Evolutionary conservation across 2,113 vertebrate species (phyloP).

Genomic region (Numenius arquata): DNA sequence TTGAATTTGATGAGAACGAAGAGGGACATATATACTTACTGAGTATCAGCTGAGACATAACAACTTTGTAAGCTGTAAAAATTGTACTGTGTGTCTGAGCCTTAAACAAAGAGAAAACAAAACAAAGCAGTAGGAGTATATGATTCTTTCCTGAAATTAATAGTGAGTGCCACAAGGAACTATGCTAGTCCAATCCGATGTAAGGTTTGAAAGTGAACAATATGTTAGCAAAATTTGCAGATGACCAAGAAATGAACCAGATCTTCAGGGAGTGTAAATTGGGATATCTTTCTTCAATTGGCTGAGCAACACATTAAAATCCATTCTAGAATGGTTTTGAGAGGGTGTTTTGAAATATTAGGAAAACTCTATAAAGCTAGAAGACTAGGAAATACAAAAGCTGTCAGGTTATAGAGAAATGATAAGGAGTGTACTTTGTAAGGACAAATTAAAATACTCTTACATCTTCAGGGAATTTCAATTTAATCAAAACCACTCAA

Average conservation of each 20-base stretch:
- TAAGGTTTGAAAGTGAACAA: background rate
- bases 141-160: background rate
- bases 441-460: background rate
- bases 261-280: background rate
- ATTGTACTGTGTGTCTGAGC: background rate
- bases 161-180: background rate
- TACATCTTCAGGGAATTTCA: background rate
- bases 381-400: background rate
- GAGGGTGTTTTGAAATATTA: background rate
- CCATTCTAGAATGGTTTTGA: background rate
- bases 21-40: background rate
- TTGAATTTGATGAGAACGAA: background rate
- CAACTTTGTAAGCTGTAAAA: background rate
- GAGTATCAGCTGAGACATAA: background rate
- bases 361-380: background rate
- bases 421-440: background rate
- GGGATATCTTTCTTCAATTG: background rate
- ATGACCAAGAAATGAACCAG: background rate
- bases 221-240: background rate
- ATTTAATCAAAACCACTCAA: conserved; percentile 32
- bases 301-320: background rate
- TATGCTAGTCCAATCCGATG: background rate
- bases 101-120: background rate
- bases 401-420: background rate
- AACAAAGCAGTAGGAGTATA: background rate